Evolutionary conservation across 1,140 invertebrate genomes (phyloP), one percentile per base, ranked within the genome.

Genomic region (Drosophila biarmipes): DNA sequence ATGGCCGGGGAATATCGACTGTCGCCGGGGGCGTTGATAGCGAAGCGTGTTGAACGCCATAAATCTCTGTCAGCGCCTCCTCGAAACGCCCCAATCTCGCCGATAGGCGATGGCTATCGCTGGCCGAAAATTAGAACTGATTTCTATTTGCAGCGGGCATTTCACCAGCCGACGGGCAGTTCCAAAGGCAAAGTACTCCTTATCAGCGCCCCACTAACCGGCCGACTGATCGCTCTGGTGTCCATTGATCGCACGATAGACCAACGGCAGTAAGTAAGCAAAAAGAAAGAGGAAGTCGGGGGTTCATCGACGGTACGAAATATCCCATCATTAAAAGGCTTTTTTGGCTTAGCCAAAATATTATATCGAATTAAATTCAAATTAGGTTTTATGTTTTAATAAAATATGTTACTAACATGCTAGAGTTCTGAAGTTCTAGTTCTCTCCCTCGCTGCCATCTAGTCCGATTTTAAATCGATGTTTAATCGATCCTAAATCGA

Each of bases 41-140:
- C 51, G 19, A 53, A 24, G 29, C 62, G 57, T 54, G 35, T 24
- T 45, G 35, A 45, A 67, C 64, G 53, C 67, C 71, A 87, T 87
- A 87, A 89, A 87, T 86, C 82, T 86, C 80, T 86, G 82, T 86
- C 84, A 75, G 61, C 37, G 67, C 51, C 63, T 54, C 51, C 49
- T 45, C 48, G 40, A 69, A 69, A 69, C 40, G 40, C 38, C 19
- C 48, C 12, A 69, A 55, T 46, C 66, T 38, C 8, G 35, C 49
- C 34, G 72, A 74, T 63, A 63, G 69, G 35, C 37, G 72, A 74
- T 64, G 52, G 17, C 57, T 53, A 71, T 71, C 67, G 38, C 34
- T 6, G 14, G 63, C 40, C 64, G 12, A 55, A 67, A 49, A 40
- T 45, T 68, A 55, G 40, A 69, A 71, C 51, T 56, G 67, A 71